phyloP scores from a whole-genome alignment of 2,797 vertebrate genomes.

The Sebastes hubbsi region DNA sequence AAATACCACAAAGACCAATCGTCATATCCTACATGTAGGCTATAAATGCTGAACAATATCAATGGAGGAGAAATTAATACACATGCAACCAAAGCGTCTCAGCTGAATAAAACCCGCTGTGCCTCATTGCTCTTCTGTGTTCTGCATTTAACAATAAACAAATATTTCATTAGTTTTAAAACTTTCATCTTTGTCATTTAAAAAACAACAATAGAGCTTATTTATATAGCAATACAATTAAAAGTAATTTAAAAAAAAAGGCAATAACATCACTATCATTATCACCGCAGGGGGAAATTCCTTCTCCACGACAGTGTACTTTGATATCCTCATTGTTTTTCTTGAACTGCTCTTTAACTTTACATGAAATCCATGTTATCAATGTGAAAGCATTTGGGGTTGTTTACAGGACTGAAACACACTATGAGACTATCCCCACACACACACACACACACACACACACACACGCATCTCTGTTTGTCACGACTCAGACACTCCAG shows the following conservation, averaged over 20 bases:
- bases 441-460: constrained; percentile 21
- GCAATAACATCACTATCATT: too few relatives aligned
- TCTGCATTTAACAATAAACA: neutral
- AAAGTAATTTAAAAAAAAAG: neutral
- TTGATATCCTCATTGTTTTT: neutral
- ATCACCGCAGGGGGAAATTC: too few relatives aligned
- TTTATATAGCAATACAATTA: neutral
- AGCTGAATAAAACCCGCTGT: too few relatives aligned
- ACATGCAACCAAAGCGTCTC: too few relatives aligned
- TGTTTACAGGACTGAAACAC: neutral
- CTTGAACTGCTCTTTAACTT: neutral
- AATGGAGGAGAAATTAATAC: too few relatives aligned
- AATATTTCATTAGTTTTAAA: neutral
- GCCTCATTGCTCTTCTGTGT: neutral
- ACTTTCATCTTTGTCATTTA: neutral
- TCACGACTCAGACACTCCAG: constrained; percentile 67
- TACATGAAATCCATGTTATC: neutral
- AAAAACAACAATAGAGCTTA: neutral
- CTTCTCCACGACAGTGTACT: neutral
- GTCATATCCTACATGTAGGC: too few relatives aligned
- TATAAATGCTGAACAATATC: too few relatives aligned
- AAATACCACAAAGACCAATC: too few relatives aligned
- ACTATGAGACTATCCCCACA: neutral
- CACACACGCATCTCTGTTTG: constrained; percentile 24
- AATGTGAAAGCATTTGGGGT: neutral